These are phyloP conservation scores for Polyergus mexicanus DNA, from an alignment of 1,140 invertebrate genomes.

Conservation along the genomic window DNA sequence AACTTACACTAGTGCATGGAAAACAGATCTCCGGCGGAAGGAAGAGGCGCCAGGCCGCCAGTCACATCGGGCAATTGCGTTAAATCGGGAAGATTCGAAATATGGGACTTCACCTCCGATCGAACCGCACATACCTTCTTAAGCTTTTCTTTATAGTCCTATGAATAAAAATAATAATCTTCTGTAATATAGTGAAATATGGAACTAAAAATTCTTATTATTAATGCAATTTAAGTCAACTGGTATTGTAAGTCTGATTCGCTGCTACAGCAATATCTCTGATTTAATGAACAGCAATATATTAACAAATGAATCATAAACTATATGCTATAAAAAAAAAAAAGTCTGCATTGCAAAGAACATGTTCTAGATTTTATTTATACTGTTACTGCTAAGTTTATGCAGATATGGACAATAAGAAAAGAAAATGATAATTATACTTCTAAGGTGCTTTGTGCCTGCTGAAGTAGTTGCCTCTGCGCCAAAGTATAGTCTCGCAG, in stretches of 20 bases:
- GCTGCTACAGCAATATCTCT: too few relatives aligned
- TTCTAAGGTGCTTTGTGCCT: slow-evolving; percentile 94
- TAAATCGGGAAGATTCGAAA: slow-evolving; percentile 97
- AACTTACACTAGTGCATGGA: slow-evolving; percentile 86
- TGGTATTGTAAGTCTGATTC: too few relatives aligned
- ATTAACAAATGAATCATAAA: too few relatives aligned
- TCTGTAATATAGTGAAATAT: background rate
- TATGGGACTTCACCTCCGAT: slow-evolving; percentile 95
- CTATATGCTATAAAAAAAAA: too few relatives aligned
- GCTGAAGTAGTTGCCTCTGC: slow-evolving; percentile 93
- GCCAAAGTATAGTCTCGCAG: slow-evolving; percentile 94
- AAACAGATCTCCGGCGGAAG: slow-evolving; percentile 97
- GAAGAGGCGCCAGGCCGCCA: slow-evolving; percentile 95
- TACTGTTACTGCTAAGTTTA: too few relatives aligned
- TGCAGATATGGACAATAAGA: background rate
- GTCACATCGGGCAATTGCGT: slow-evolving; percentile 96
- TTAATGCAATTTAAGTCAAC: too few relatives aligned
- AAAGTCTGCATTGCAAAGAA: too few relatives aligned
- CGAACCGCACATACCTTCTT: slow-evolving; percentile 94
- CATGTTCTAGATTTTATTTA: too few relatives aligned
- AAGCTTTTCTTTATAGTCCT: slow-evolving; percentile 96
- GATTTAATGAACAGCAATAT: too few relatives aligned
- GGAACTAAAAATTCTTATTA: background rate
- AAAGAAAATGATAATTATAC: slow-evolving; percentile 85
- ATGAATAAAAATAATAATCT: slow-evolving; percentile 78